phyloP scores from a whole-genome alignment of 1,140 invertebrate species.

The Drosophila carrolli region DNA sequence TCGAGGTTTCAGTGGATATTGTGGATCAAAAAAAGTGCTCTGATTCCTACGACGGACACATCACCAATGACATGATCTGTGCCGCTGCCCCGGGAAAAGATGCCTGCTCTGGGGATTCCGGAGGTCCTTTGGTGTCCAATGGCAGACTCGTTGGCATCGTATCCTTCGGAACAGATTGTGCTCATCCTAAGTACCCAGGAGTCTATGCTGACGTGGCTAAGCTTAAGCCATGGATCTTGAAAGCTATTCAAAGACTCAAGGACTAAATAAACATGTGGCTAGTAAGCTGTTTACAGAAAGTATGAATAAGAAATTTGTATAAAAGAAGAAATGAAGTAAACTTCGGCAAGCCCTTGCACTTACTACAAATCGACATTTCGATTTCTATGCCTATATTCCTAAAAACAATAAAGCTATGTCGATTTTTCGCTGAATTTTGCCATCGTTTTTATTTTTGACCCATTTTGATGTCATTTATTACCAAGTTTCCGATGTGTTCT shows the following conservation, averaged over 20 bases:
- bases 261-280: neutral
- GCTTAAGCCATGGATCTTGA: constrained; percentile 72
- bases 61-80: constrained; percentile 75
- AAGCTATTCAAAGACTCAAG: neutral
- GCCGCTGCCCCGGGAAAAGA: constrained; percentile 35
- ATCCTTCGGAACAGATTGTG: constrained; percentile 85
- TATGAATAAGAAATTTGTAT: too few species aligned
- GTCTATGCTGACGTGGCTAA: constrained; percentile 86
- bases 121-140: constrained; percentile 81
- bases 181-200: constrained; percentile 81
- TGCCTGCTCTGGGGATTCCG: constrained; percentile 77
- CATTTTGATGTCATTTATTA: too few species aligned
- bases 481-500: too few species aligned
- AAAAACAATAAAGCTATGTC: too few species aligned
- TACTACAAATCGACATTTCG: too few species aligned
- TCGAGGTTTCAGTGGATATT: neutral
- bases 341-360: too few species aligned
- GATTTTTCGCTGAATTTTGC: too few species aligned
- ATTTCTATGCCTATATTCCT: too few species aligned
- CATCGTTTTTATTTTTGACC: too few species aligned
- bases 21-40: constrained; percentile 27
- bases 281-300: too few species aligned
- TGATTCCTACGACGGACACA: neutral
- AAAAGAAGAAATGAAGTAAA: too few species aligned
- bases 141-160: constrained; percentile 85